phyloP scores from a whole-genome alignment of 2,113 vertebrate species.

The Gorsachius goisagi region DNA sequence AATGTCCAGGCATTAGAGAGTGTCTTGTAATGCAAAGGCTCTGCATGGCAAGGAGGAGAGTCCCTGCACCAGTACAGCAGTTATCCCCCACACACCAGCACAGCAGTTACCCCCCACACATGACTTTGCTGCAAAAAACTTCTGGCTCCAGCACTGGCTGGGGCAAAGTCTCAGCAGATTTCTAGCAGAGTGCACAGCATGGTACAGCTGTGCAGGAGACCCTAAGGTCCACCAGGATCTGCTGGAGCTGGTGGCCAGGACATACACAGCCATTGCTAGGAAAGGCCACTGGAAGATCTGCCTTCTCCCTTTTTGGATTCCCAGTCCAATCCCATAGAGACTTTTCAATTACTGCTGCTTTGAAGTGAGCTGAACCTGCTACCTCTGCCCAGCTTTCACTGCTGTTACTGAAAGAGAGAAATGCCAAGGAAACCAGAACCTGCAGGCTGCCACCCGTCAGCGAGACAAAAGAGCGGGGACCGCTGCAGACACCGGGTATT shows the following conservation, averaged over 20 bases:
- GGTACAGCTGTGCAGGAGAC: not conserved
- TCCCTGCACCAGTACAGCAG: not conserved
- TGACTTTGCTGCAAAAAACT: not conserved
- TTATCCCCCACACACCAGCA: not conserved
- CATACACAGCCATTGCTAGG: not conserved
- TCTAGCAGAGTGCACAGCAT: not conserved
- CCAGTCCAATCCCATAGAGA: not conserved
- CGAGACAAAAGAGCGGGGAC: not conserved
- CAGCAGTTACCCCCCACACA: not conserved
- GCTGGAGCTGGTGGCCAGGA: not conserved
- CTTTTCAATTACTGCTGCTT: not conserved
- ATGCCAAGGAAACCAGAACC: not conserved
- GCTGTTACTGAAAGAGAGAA: not conserved
- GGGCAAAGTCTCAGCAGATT: not conserved
- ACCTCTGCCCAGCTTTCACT: not conserved
- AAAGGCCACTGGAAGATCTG: not conserved
- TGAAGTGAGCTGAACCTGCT: not conserved
- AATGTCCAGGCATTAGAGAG: not conserved
- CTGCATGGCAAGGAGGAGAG: not conserved
- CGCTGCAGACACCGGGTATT: not conserved
- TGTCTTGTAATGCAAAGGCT: not conserved
- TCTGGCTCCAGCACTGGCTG: not conserved
- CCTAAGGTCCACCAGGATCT: not conserved
- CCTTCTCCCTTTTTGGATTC: not conserved
- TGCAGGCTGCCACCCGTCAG: not conserved